Evolutionary conservation across 1,140 invertebrate genomes (phyloP), one percentile per base, ranked within the genome.

Genomic region (Zaprionus vittiger): DNA sequence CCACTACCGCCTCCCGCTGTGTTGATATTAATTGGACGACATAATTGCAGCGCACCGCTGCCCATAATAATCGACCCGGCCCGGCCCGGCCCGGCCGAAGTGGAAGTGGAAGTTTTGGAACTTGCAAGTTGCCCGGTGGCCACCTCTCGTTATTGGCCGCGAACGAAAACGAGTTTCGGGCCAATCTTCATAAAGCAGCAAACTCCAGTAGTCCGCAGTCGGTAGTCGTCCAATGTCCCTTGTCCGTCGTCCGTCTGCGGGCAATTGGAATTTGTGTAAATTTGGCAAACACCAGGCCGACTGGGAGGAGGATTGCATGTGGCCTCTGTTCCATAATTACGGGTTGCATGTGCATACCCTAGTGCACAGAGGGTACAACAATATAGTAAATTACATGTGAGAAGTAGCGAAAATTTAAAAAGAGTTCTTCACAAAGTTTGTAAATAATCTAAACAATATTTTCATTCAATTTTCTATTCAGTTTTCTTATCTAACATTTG

Each of bases 11-110:
- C 72, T 60, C 89, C 83, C 83, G 90, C 90, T 89, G 89, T 77
- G 89, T 83, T 90, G 85, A 91, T 91, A 91, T 91, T 91, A 91
- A 91, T 91, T 91, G 90, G 90, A 91, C 90, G 90, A 91, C 90
- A 91, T 91, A 91, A 91, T 91, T 91, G 90, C 90, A 84, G 78
- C 66, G 76, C 83, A 77, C 82, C 91, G 85, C 77, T 86, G 90
- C 76, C 83, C 82, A 86, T 91, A 91, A 91, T 91, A 92, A 91
- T 83, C 72, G 79, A 74, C 74, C 72, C 55, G 34, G 26, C 26
- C 26, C 24, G 24, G 63, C n/a, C 26, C 26, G 26, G 26, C 26
- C 26, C 24, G 24, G 63, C 15, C n/a, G 24, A 41, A 24, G 24
- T 24, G 24, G 26, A 28, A 57, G 61, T 54, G 20, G 63, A 22